phyloP scores from a whole-genome alignment of 2,888 invertebrate species.

The Caenorhabditis sulstoni region DNA sequence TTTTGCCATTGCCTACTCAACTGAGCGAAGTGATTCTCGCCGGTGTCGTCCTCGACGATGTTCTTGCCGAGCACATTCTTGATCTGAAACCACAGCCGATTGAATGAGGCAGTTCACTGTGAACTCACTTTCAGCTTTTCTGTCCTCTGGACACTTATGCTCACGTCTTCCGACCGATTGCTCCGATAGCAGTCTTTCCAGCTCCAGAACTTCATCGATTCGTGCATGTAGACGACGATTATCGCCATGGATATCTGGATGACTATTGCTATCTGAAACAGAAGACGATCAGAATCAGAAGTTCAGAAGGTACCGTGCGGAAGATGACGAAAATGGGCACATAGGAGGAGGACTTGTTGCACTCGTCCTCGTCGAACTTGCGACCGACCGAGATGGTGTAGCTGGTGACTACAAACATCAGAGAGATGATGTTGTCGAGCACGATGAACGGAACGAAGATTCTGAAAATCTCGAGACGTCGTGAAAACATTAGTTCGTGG shows the following conservation, averaged over 20 bases:
- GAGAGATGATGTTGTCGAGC: conserved; percentile 43
- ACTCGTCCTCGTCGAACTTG: conserved; percentile 47
- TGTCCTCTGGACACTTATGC: conserved; percentile 13
- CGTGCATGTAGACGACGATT: conserved; percentile 51
- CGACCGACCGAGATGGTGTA: conserved; percentile 32
- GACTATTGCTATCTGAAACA: conserved; percentile 48
- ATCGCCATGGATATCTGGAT: conserved; percentile 56
- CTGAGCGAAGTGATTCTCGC: conserved; percentile 41
- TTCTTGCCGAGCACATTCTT: conserved; percentile 54
- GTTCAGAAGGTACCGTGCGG: conserved; percentile 15
- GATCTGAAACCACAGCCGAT: conserved; percentile 26
- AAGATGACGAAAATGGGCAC: conserved; percentile 34
- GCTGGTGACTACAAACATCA: conserved; percentile 54
- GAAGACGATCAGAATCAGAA: too few relatives aligned
- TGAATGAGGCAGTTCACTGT: neutral
- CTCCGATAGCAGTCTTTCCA: conserved; percentile 35
- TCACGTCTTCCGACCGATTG: conserved; percentile 41
- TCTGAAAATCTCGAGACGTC: conserved; percentile 12
- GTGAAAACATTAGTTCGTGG: too few relatives aligned
- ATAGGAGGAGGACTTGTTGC: conserved; percentile 29
- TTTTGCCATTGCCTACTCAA: conserved; percentile 47
- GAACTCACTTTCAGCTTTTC: conserved; percentile 35
- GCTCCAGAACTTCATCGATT: conserved; percentile 49
- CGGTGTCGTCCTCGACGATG: conserved; percentile 42
- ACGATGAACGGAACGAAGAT: conserved; percentile 59